Conservation (phyloP, 2,797 vertebrate species). For the Tokudaia tokunoshimensis region DNA sequence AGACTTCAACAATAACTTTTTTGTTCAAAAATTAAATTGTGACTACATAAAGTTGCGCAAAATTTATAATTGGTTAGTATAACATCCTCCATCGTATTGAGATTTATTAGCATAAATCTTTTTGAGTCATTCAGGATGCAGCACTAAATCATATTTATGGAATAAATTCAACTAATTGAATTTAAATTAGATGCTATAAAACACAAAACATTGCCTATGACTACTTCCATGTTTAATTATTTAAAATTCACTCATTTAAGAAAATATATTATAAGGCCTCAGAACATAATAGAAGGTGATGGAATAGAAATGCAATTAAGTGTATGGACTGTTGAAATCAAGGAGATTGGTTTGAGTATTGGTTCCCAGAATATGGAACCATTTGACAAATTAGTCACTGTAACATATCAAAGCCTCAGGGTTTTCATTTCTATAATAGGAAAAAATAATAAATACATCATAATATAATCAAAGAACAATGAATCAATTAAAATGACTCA, state of each 20-base stretch:
- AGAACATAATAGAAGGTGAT: neutral
- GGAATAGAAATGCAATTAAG: neutral
- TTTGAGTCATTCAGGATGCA: slow-evolving; percentile 21
- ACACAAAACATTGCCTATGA: slow-evolving; percentile 38
- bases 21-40: slow-evolving; percentile 50
- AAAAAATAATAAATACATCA: neutral
- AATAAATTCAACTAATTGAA: slow-evolving; percentile 53
- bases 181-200: slow-evolving; percentile 30
- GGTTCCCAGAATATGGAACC: neutral
- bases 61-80: slow-evolving; percentile 55
- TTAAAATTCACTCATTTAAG: slow-evolving; percentile 16
- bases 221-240: neutral
- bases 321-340: slow-evolving; percentile 1
- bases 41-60: slow-evolving; percentile 38
- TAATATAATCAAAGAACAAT: neutral
- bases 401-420: slow-evolving; percentile 3
- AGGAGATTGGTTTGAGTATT: neutral
- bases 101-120: slow-evolving; percentile 64
- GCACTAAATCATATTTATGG: slow-evolving; percentile 58
- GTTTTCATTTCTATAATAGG: slow-evolving; percentile 21
- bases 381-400: neutral
- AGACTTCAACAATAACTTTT: slow-evolving; percentile 40
- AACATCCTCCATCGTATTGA: neutral
- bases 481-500: neutral
- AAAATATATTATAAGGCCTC: slow-evolving; percentile 20